These are phyloP conservation scores for Pachypsylla venusta DNA, from an alignment of 1,140 invertebrate species.

Conservation along the genomic window DNA sequence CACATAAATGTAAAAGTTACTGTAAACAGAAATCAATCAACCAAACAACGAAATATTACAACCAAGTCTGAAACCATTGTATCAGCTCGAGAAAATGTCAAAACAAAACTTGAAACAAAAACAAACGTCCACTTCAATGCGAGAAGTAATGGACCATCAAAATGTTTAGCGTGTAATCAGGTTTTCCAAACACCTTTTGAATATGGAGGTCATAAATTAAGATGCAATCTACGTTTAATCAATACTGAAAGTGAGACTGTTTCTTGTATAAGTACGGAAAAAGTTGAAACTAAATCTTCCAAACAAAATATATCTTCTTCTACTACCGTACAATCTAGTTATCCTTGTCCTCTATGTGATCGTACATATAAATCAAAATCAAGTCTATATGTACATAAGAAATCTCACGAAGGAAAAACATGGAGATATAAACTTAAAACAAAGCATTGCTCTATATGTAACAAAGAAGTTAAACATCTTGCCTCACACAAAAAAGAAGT, in stretches of 20 bases:
- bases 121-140: background rate
- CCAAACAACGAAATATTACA: too few species aligned
- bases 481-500: background rate
- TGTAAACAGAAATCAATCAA: too few species aligned
- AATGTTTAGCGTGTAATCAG: background rate
- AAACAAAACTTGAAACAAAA: background rate
- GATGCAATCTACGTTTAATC: background rate
- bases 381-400: background rate
- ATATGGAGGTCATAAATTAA: background rate
- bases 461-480: background rate
- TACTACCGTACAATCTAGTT: too few species aligned
- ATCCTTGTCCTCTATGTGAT: background rate
- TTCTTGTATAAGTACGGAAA: too few species aligned
- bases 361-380: background rate
- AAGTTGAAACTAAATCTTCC: too few species aligned
- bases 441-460: background rate
- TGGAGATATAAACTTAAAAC: background rate
- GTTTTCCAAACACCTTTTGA: background rate
- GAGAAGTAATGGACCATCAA: too few species aligned
- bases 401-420: background rate
- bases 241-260: too few species aligned
- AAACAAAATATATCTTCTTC: too few species aligned
- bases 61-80: too few species aligned
- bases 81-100: too few species aligned
- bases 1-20: too few species aligned